Base-by-base conservation (phyloP, 2,888 invertebrate genomes). In the Torymus texanus region DNA sequence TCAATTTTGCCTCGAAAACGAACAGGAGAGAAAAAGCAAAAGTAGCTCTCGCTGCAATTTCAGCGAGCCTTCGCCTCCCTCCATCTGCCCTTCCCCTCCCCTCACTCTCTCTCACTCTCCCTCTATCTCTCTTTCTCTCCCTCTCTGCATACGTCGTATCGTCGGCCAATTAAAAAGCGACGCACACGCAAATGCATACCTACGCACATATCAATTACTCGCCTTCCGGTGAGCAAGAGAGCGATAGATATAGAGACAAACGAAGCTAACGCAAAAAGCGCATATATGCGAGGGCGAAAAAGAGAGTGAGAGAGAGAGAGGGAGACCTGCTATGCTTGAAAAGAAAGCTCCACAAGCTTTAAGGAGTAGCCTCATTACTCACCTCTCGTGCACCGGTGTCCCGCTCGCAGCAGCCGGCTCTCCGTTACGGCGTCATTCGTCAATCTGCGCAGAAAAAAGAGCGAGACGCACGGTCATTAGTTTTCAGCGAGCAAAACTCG, bases 371-470 rank as follows among this genome's bases (percentile, higher is more conserved):
- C 16, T 68, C 41, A 63, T 59, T 56, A 86, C 87, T 88, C 84
- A 89, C 90, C 89, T 87, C 84, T 84, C 85, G 86, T 86, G 86
- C 86, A 83, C 84, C 84, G 85, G 86, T 87, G 84, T 86, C 84
- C 85, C 41, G 41, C 41, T 85, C 85, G 86, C 87, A 87, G 87
- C 88, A 87, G 88, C 85, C 88, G 87, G 85, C 87, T 84, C 87
- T 87, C 86, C 68, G 86, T 87, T 88, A 89, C 85, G 89, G 88
- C 88, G 85, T 88, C 90, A 81, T 81, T 75, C 75, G 87, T 87
- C 85, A 85, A 88, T 88, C 90, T 90, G 79, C 74, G 77, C 72
- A 81, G 50, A 81, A 77, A 82, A 16, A 77, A 81, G 41, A 76
- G 58, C 62, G 66, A 72, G 50, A 67, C 55, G 41, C 41, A 76